Conservation (phyloP, 2,888 invertebrate genomes). For the Tipula helvola region DNA sequence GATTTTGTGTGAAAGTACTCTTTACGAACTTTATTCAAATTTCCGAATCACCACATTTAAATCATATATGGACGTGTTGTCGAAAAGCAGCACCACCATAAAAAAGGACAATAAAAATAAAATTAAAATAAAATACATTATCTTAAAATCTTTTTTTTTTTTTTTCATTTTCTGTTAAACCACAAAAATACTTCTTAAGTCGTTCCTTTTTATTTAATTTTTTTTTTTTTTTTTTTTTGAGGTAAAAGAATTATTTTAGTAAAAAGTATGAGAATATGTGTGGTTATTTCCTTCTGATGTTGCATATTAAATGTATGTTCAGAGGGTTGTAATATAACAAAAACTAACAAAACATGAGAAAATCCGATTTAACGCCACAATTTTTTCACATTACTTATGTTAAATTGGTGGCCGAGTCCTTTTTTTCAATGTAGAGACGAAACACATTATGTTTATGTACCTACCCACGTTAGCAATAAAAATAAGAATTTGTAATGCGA, state of each 20-base stretch:
- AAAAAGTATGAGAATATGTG: not conserved
- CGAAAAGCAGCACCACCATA: not conserved
- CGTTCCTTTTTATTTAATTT: not conserved
- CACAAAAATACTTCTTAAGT: slow-evolving; percentile 4
- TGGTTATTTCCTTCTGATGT: not conserved
- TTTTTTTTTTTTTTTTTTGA: not conserved
- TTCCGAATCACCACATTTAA: not conserved
- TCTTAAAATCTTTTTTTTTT: slow-evolving; percentile 4
- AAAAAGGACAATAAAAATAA: not conserved
- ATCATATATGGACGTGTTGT: not conserved
- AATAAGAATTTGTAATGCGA: not conserved
- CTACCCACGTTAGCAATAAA: not conserved
- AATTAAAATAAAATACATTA: not conserved
- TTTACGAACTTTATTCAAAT: not conserved
- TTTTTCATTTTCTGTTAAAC: not conserved
- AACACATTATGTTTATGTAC: too few relatives aligned
- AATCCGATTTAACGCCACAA: not conserved
- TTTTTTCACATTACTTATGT: not conserved
- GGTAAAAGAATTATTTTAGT: not conserved
- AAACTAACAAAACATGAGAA: not conserved
- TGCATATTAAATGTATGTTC: not conserved
- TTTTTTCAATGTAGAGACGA: not conserved
- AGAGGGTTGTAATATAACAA: not conserved
- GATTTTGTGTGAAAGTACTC: too few relatives aligned
- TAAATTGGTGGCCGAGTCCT: not conserved